Evolutionary conservation across 2,888 invertebrate species (phyloP), one percentile per base, ranked within the genome.

Genomic region (Acanthosepion lycidas): DNA sequence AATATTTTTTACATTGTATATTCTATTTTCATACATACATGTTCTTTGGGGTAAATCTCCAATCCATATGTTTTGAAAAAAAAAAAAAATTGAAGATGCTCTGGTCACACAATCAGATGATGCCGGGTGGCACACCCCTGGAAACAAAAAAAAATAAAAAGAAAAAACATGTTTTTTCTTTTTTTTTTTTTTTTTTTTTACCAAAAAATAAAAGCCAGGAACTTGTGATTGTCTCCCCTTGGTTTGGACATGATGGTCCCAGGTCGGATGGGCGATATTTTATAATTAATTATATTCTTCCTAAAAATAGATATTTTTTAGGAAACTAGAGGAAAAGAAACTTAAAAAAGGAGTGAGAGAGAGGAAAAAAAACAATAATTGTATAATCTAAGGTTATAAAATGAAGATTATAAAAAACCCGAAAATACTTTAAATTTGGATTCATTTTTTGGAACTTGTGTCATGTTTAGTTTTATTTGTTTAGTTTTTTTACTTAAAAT

Each of bases 191-290:
- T 42, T 42, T 78, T 78, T 78, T 78, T 78, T 78, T 78, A 78
- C 78, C 78, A 78, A 78, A 78, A 78, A 78, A 78, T n/a, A 78
- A 78, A 78, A 78, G n/a, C 78, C n/a, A 78, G n/a, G 78, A 78
- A 78, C n/a, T 78, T n/a, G 78, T 18, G 78, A 78, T 78, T 78
- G 12, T n/a, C 78, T 78, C n/a, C 78, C 78, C n/a, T 78, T 78
- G 78, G n/a, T n/a, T 78, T 78, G n/a, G n/a, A 78, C 78, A 78
- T 78, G 78, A n/a, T 78, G 3, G 78, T 78, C 78, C 78, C 78
- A n/a, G 78, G 78, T n/a, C 15, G 78, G 59, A 59, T 23, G 23
- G 59, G 59, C 59, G 23, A 59, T 59, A 59, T 59, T 59, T 59
- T 59, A 59, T 59, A 59, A 59, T 59, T 59, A 59, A 59, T 59